Conservation (phyloP, 1,140 invertebrate species). For the Pygmarrhopalites habei region DNA sequence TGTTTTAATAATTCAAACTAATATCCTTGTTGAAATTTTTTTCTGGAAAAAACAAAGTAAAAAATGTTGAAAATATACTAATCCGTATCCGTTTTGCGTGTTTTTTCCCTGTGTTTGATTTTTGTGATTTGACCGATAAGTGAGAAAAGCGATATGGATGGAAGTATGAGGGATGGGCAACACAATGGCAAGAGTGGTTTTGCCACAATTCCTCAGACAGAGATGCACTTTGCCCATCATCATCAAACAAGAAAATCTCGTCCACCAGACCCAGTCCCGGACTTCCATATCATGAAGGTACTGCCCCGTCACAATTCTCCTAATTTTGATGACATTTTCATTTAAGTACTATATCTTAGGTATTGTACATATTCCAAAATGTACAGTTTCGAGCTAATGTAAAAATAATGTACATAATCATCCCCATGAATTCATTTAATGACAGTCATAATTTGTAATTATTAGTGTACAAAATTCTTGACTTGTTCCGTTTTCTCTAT, state of each 20-base stretch:
- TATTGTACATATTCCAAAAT: too few species aligned
- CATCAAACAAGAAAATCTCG: slow-evolving; percentile 19
- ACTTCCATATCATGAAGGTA: slow-evolving; percentile 40
- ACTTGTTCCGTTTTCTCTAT: background rate
- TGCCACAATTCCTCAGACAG: slow-evolving; percentile 32
- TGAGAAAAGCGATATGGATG: slow-evolving; percentile 40
- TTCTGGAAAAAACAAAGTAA: too few species aligned
- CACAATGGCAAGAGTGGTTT: slow-evolving; percentile 36
- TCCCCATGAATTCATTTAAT: too few species aligned
- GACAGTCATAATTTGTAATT: too few species aligned
- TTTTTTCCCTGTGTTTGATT: slow-evolving; percentile 1
- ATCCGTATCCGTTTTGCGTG: background rate
- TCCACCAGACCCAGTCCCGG: slow-evolving; percentile 33
- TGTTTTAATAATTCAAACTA: too few species aligned
- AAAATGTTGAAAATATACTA: too few species aligned
- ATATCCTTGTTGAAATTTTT: too few species aligned
- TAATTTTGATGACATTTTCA: background rate
- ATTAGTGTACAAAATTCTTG: too few species aligned
- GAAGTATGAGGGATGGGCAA: slow-evolving; percentile 34
- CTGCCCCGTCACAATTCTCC: slow-evolving; percentile 13
- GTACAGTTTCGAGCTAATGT: too few species aligned
- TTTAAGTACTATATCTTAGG: too few species aligned
- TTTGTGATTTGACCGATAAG: slow-evolving; percentile 4
- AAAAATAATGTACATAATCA: too few species aligned
- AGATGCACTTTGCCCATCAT: slow-evolving; percentile 35